Percentiles rank a stretch among this genome's conserved stretches.
Conservation (phyloP, 2,888 invertebrate genomes). For the Andrena flavipes region DNA sequence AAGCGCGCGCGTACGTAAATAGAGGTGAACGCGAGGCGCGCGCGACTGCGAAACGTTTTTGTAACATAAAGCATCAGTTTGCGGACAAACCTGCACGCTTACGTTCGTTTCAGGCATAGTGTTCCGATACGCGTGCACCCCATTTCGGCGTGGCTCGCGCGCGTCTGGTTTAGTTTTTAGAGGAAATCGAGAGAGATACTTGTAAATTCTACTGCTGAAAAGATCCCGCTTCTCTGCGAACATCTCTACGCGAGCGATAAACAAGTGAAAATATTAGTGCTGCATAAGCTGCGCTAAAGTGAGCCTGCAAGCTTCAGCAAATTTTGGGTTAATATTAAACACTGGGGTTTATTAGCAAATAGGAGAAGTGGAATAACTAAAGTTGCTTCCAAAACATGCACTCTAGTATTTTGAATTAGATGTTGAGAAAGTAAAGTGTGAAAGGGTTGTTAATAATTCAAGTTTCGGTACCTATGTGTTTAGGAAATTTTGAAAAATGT, state of each 20-base stretch:
- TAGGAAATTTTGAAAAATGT: no score
- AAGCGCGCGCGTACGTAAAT: conserved; percentile 22
- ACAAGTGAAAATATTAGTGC: background rate
- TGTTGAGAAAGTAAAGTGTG: no score
- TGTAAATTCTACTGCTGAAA: background rate
- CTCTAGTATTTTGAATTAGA: no score
- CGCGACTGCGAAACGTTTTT: conserved; percentile 26
- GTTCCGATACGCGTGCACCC: background rate
- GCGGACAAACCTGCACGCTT: conserved; percentile 6
- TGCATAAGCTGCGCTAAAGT: background rate
- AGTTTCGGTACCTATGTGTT: no score
- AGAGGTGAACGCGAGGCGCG: conserved; percentile 4
- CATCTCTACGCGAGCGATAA: background rate
- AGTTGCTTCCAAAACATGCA: background rate
- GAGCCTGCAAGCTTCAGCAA: background rate
- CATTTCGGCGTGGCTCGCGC: background rate
- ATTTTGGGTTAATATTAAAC: background rate
- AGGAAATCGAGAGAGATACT: conserved; percentile 17
- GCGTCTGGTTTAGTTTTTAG: background rate
- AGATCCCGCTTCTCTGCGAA: conserved; percentile 1
- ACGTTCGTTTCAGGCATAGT: background rate
- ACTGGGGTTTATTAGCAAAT: no score
- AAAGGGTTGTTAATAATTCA: no score
- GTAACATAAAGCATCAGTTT: conserved; percentile 32
- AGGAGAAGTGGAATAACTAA: no score